Conservation (phyloP, 2,888 invertebrate species). For the Eucera pruinosa region DNA sequence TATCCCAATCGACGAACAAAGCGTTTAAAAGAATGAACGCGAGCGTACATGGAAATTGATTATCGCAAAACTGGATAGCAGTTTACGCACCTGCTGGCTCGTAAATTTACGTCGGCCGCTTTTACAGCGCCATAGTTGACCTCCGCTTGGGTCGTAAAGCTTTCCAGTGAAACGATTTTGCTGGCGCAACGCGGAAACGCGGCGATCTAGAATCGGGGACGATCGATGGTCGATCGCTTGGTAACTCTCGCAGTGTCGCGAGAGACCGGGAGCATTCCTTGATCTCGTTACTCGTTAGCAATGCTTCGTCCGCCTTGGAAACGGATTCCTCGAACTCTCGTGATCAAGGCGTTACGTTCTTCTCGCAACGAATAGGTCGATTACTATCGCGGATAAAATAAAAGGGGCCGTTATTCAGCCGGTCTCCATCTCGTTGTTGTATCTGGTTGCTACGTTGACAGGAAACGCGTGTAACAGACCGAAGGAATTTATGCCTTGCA, state of each 20-base stretch:
- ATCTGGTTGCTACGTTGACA: constrained; percentile 34
- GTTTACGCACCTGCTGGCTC: background rate
- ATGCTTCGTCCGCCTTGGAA: constrained; percentile 47
- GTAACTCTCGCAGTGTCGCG: too few relatives aligned
- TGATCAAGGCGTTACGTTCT: constrained; percentile 45
- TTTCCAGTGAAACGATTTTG: background rate
- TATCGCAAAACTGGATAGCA: too few relatives aligned
- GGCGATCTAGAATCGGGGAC: constrained; percentile 11
- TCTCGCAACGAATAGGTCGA: constrained; percentile 37
- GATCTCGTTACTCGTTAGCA: constrained; percentile 56
- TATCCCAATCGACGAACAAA: too few relatives aligned
- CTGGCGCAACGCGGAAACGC: background rate
- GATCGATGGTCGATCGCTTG: constrained; percentile 26
- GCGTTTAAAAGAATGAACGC: too few relatives aligned
- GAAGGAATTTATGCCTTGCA: constrained; percentile 20
- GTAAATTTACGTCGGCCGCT: too few relatives aligned
- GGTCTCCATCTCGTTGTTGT: constrained; percentile 25
- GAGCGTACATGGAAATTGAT: background rate
- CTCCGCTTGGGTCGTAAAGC: background rate
- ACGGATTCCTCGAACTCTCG: constrained; percentile 53
- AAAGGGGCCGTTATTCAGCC: constrained; percentile 44
- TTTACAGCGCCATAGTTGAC: background rate
- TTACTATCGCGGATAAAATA: constrained; percentile 40
- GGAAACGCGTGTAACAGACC: constrained; percentile 48
- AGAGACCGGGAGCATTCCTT: constrained; percentile 35